Evolutionary conservation across 2,113 vertebrate species (phyloP), one percentile per base, ranked within the genome.

Genomic region (Anthoscopus minutus): DNA sequence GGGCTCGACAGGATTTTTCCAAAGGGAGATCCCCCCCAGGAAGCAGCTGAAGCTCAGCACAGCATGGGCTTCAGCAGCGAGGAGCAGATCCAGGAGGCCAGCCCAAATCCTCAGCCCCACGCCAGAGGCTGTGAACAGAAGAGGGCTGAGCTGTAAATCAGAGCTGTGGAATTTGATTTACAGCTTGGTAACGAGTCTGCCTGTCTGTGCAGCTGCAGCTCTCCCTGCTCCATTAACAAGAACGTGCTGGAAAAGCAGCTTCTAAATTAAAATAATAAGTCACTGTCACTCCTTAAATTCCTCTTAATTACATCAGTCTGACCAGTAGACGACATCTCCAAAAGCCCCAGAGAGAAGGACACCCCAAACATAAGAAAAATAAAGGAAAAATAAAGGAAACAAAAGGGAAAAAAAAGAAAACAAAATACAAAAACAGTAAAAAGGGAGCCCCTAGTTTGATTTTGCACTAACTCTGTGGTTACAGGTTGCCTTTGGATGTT

Each of bases 41-140:
- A 1, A 9, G 35, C 21, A 3, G 74, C n/a, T 2, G 3, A 14
- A 48, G 42, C 40, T 18, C 4, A n/a, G 53, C 15, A 0, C 13
- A 28, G 65, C 60, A 9, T 7, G 1, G 2, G 18, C 35, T 45
- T n/a, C 50, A 37, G 35, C 22, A 42, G 72, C 3, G 0, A 65
- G 76, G 22, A 45, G 65, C 38, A 72, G 50, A 38, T 53, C 2
- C 28, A 23, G 45, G 25, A 62, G 65, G 47, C 71, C 61, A 74
- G 30, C 57, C 22, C 47, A 9, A 31, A 42, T 13, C 19, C 22
- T 60, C 13, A 0, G 53, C 37, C 14, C 58, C 2, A 0, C 7
- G 2, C 6, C 1, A 0, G 20, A 38, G 44, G 18, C 20, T 2
- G 3, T 2, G 1, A n/a, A 13, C 14, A 15, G 65, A 2, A 1